Conservation (phyloP, 2,888 invertebrate species). For the Lamellibrachia columna region DNA sequence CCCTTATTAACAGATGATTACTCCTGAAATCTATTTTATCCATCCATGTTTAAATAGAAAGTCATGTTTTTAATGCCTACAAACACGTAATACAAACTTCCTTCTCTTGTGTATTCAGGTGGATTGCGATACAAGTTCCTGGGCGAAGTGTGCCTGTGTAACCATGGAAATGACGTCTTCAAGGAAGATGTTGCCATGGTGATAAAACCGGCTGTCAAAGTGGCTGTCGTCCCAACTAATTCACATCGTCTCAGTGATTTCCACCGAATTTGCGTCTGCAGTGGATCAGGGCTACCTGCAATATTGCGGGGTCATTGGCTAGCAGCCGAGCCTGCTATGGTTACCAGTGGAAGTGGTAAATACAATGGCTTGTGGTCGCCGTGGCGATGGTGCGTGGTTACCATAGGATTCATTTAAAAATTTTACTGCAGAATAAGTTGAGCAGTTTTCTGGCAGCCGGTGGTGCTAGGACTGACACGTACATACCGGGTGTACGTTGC, state of each 20-base stretch:
- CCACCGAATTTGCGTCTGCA: not conserved
- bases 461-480: not conserved
- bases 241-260: not conserved
- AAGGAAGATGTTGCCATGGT: not conserved
- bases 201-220: not conserved
- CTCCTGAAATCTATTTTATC: too few relatives aligned
- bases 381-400: not conserved
- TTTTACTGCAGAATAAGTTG: not conserved
- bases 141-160: slow-evolving; percentile 6
- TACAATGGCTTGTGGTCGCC: not conserved
- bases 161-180: not conserved
- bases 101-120: not conserved
- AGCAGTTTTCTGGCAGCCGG: not conserved
- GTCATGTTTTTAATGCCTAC: too few relatives aligned
- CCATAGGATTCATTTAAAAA: not conserved
- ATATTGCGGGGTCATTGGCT: not conserved
- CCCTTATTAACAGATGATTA: too few relatives aligned
- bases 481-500: too few relatives aligned
- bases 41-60: too few relatives aligned
- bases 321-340: not conserved
- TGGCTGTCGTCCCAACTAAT: not conserved
- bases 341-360: not conserved
- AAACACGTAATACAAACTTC: not conserved
- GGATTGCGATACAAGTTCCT: not conserved
- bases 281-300: not conserved